phyloP scores from a whole-genome alignment of 1,140 invertebrate genomes.

The Harpegnathos saltator region DNA sequence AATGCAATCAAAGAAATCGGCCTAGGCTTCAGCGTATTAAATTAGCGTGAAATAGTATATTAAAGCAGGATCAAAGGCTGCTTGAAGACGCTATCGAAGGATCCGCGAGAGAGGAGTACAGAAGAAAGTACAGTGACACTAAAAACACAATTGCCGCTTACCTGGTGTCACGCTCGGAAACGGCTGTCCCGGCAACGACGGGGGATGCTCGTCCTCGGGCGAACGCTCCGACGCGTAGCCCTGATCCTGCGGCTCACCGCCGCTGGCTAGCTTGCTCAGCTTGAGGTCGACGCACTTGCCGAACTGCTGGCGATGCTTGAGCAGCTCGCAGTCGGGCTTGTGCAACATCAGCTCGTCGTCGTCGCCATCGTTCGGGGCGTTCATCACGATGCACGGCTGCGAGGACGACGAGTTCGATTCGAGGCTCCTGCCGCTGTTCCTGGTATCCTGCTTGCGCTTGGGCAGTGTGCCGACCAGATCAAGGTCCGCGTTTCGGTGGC shows the following conservation, averaged over 20 bases:
- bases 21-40: too few species aligned
- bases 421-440: conserved; percentile 45
- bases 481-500: conserved; percentile 78
- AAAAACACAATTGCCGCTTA: conserved; percentile 60
- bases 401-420: conserved; percentile 62
- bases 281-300: conserved; percentile 78
- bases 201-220: conserved; percentile 91
- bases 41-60: too few species aligned
- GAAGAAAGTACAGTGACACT: neutral
- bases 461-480: conserved; percentile 81
- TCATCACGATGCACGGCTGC: conserved; percentile 78
- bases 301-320: conserved; percentile 77
- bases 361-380: conserved; percentile 59
- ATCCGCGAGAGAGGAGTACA: conserved; percentile 10
- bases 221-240: conserved; percentile 92
- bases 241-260: conserved; percentile 89
- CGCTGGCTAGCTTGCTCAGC: conserved; percentile 78
- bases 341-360: conserved; percentile 78
- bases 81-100: neutral
- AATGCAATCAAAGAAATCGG: too few species aligned
- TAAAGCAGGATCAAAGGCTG: too few species aligned
- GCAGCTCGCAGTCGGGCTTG: conserved; percentile 80
- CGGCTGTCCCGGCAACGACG: conserved; percentile 86
- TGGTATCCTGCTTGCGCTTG: conserved; percentile 76
- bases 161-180: conserved; percentile 80